Conservation (phyloP, 2,113 vertebrate genomes). For the Alectura lathami region DNA sequence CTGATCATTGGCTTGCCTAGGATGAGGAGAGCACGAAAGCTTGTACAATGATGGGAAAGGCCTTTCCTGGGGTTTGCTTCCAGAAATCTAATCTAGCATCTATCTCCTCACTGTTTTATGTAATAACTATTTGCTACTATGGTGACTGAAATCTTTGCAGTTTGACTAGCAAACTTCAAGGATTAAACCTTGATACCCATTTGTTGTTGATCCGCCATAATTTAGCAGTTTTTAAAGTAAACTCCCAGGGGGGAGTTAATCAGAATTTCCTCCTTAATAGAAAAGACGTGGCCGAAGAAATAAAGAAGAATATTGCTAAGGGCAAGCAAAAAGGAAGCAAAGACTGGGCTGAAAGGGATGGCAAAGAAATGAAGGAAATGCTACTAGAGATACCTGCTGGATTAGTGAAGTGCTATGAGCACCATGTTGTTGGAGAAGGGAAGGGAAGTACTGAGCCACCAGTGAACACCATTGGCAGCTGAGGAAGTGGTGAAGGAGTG, state of each 20-base stretch:
- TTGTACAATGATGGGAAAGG: conserved; percentile 10
- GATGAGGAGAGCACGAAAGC: conserved; percentile 33
- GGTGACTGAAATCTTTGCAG: not conserved
- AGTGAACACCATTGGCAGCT: not conserved
- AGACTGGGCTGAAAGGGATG: not conserved
- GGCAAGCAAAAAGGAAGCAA: not conserved
- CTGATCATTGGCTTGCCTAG: not conserved
- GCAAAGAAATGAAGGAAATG: not conserved
- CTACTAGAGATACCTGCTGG: not conserved
- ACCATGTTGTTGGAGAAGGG: not conserved
- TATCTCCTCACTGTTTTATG: not conserved
- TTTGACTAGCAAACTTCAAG: not conserved
- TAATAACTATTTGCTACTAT: not conserved
- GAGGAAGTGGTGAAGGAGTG: not conserved
- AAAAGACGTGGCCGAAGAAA: not conserved
- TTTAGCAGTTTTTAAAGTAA: not conserved
- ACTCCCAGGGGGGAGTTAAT: not conserved
- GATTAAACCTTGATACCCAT: not conserved
- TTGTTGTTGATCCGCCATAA: not conserved
- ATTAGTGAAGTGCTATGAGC: not conserved
- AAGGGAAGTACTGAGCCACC: not conserved
- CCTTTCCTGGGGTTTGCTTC: not conserved
- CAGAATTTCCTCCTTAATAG: not conserved
- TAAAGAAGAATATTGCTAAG: not conserved
- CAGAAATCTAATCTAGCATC: not conserved